A percentile compares a stretch with the other conserved stretches of the same genome.
Evolutionary conservation across 2,797 vertebrate genomes (phyloP).

Genomic region (Anguilla anguilla): DNA sequence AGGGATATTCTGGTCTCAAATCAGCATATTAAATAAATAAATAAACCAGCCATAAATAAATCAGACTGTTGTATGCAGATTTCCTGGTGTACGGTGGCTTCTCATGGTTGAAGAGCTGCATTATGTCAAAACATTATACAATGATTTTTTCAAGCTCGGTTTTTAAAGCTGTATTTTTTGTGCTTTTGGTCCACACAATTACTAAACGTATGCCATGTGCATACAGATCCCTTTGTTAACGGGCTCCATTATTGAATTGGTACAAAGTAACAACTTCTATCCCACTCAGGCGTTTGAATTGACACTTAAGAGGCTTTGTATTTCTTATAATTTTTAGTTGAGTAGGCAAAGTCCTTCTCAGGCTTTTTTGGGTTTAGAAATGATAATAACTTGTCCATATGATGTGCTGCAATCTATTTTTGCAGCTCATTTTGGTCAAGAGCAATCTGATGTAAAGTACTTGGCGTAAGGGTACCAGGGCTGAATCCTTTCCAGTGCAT

Average conservation of each 20-base stretch:
- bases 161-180: not conserved
- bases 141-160: not conserved
- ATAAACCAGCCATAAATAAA: not conserved
- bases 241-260: not conserved
- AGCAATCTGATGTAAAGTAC: not conserved
- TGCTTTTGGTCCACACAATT: not conserved
- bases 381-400: not conserved
- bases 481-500: not conserved
- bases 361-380: not conserved
- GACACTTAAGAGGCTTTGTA: not conserved
- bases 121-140: not conserved
- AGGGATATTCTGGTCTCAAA: not conserved
- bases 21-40: not conserved
- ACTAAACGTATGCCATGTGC: not conserved
- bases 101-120: not conserved
- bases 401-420: not conserved
- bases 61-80: slow-evolving; percentile 29
- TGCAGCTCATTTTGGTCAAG: not conserved
- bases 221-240: not conserved
- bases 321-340: not conserved
- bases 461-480: not conserved
- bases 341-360: not conserved
- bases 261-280: not conserved
- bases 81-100: not conserved
- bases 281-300: not conserved